Percentiles rank a stretch among this genome's conserved stretches.
phyloP scores from a whole-genome alignment of 2,888 invertebrate species.

The Acronicta psi region DNA sequence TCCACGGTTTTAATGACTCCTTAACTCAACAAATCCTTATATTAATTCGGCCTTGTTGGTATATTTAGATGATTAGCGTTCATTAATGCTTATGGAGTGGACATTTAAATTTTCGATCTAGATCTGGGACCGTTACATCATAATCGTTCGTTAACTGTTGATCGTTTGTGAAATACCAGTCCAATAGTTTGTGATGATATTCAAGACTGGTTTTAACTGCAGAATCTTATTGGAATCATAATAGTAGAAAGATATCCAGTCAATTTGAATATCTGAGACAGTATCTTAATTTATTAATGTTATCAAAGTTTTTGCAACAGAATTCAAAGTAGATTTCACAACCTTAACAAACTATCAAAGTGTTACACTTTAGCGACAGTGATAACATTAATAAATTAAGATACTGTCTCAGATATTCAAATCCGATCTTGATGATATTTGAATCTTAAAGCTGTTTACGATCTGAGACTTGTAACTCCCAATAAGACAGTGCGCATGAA shows the following conservation, averaged over 20 bases:
- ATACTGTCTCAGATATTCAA: too few relatives aligned
- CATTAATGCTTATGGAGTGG: slow-evolving; percentile 57
- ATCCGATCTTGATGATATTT: slow-evolving; percentile 6
- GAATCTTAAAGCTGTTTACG: slow-evolving; percentile 31
- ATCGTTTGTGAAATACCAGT: neutral
- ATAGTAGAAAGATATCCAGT: too few relatives aligned
- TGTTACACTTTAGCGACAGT: too few relatives aligned
- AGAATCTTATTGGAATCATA: neutral
- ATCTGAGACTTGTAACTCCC: slow-evolving; percentile 43
- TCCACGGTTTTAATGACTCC: slow-evolving; percentile 66
- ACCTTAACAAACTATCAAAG: neutral
- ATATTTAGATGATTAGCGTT: slow-evolving; percentile 80
- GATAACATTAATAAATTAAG: too few relatives aligned
- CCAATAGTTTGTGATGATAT: neutral
- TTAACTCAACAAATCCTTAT: slow-evolving; percentile 75
- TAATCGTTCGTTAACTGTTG: slow-evolving; percentile 2
- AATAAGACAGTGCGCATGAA: slow-evolving; percentile 45
- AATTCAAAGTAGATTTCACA: neutral
- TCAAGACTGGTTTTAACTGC: neutral
- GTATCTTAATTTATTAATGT: neutral
- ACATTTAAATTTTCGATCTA: slow-evolving; percentile 48
- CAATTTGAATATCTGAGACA: neutral
- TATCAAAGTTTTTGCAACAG: neutral
- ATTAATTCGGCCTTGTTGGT: slow-evolving; percentile 82
- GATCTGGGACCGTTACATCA: slow-evolving; percentile 5